Base-by-base conservation (phyloP, 1,140 invertebrate genomes). In the Palaemon carinicauda region DNA sequence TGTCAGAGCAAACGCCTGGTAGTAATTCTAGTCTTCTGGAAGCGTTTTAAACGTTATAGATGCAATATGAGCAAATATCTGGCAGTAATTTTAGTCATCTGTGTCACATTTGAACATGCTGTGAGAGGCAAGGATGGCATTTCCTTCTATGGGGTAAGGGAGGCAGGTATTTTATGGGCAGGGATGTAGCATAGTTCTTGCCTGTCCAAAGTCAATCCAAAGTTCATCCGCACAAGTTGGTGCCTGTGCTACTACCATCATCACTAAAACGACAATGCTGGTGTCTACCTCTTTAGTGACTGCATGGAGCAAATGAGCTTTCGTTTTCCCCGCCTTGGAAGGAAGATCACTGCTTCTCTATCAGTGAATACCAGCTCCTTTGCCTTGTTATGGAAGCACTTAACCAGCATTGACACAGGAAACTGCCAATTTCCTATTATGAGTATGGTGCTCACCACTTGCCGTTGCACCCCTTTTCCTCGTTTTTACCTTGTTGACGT, bases 241-340 rank as follows among this genome's bases (percentile, higher is more conserved):
- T 75, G 27, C n/a, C 10, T 9, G 60, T 21, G 29, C n/a, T n/a
- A n/a, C 60, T 12, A 27, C 14, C n/a, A 31, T 17, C 29, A 75
- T 31, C 14, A 31, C 21, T n/a, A 33, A 31, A 27, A 31, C 21
- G 10, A 75, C 73, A 14, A 75, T n/a, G 31, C 33, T 31, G 5
- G 73, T 75, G 29, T 75, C 73, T 31, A 75, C 73, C 81, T 75
- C 75, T 71, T 21, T 75, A 69, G 19, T 83, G 69, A 31, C 24
- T 74, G 52, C 69, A 83, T 29, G 79, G 41, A 50, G 29, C 50
- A 29, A 77, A 19, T 54, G 79, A 21, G 56, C 56, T 81, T 27
- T 17, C 21, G 27, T 81, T 19, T 9, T 81, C n/a, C 27, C 15
- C 69, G 79, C n/a, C 77, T 15, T 52, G n/a, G 19, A 14, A 27